Evolutionary conservation across 1,140 invertebrate species (phyloP).

Genomic region (Diploscapter pachys): DNA sequence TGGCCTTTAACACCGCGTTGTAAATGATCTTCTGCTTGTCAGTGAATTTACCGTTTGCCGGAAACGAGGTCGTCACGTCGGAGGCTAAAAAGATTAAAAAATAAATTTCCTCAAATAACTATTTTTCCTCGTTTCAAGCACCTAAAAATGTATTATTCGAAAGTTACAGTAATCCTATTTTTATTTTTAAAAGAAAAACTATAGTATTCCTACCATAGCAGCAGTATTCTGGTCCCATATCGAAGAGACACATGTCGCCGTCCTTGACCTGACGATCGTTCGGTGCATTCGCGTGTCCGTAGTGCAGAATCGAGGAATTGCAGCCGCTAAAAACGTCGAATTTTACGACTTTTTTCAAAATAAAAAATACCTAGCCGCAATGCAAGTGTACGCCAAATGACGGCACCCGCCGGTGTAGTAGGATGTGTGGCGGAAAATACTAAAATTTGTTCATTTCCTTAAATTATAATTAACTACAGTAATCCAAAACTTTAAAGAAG

Average conservation of each 20-base stretch:
- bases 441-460: background rate
- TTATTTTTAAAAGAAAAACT: too few species aligned
- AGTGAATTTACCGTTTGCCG: constrained; percentile 90
- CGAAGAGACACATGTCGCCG: constrained; percentile 90
- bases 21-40: constrained; percentile 87
- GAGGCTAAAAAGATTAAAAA: constrained; percentile 63
- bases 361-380: constrained; percentile 57
- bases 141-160: too few species aligned
- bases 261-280: constrained; percentile 76
- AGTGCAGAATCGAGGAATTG: constrained; percentile 86
- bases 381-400: constrained; percentile 57
- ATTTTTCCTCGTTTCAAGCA: too few species aligned
- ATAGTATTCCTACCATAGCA: constrained; percentile 68
- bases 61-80: constrained; percentile 93
- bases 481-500: background rate
- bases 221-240: constrained; percentile 96
- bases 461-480: too few species aligned
- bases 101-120: background rate
- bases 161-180: too few species aligned
- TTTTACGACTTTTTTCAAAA: too few species aligned
- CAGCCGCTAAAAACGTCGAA: constrained; percentile 63
- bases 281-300: constrained; percentile 90
- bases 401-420: constrained; percentile 55
- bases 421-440: constrained; percentile 54
- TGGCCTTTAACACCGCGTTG: constrained; percentile 82